Evolutionary conservation across 2,113 vertebrate genomes (phyloP), one percentile per base, ranked within the genome.

Genomic region (Cebidichthys violaceus): DNA sequence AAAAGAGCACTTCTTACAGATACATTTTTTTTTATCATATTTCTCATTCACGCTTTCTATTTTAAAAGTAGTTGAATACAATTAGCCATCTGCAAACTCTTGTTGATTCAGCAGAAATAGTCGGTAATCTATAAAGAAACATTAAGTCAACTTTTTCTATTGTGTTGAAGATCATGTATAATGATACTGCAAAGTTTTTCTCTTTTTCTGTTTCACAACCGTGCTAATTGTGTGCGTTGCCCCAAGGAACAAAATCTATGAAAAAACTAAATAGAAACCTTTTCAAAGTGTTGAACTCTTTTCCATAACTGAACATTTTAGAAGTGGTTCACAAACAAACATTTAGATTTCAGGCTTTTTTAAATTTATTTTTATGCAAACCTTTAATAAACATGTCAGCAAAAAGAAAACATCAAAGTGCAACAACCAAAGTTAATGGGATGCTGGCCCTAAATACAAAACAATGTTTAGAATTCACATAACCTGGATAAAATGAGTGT

Each of bases 331-430:
- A 75, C 15, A 71, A 64, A 74, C 18, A 70, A 75, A 52, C 18
- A 33, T 59, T 76, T 72, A 3, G 59, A 66, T 87, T 79, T 86
- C 93, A 94, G 92, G 89, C 88, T 78, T 91, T 91, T 81, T 91
- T 90, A 85, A 86, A 14, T 70, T 69, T 84, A 84, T 76, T 72
- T 87, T 79, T 64, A 84, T 93, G 93, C 92, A 94, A 95, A 95
- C 88, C 39, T 79, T 86, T 60, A 24, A 65, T 72, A 82, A 82
- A 87, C 71, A 89, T 69, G 24, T 84, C 33, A 79, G 74, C 76
- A 90, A 89, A 80, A 82, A 77, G 70, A 85, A 81, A 85, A 82
- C 59, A 86, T 27, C 64, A 45, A 81, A 81, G 71, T 77, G 59
- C 81, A 82, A 77, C 50, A 79, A 77, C 41, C 27, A 76, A 52